phyloP scores from a whole-genome alignment of 2,888 invertebrate species.

The Dasypogon diadema region DNA sequence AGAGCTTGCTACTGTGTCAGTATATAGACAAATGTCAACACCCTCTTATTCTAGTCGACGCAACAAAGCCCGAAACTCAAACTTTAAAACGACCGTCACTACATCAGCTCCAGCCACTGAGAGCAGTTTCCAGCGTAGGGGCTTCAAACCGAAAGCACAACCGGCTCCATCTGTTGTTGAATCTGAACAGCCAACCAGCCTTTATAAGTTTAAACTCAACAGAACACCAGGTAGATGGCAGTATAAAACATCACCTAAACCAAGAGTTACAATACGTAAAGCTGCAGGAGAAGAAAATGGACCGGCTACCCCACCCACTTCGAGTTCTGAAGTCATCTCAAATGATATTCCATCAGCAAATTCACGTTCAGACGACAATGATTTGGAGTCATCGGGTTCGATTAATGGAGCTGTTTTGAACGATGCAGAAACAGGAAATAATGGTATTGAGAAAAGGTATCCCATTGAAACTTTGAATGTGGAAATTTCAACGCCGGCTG shows the following conservation, averaged over 20 bases:
- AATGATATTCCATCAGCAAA: conserved; percentile 69
- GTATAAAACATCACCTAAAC: conserved; percentile 90
- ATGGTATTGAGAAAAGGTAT: conserved; percentile 73
- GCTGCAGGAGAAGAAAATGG: conserved; percentile 70
- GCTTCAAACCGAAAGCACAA: conserved; percentile 78
- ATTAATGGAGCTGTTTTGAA: conserved; percentile 73
- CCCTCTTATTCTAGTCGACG: conserved; percentile 71
- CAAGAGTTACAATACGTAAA: conserved; percentile 84
- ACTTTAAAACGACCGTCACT: conserved; percentile 59
- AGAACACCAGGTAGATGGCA: conserved; percentile 89
- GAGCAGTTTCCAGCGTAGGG: conserved; percentile 70
- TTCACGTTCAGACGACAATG: conserved; percentile 73
- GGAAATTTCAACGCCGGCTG: conserved; percentile 88
- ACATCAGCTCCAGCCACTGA: conserved; percentile 58
- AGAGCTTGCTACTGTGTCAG: conserved; percentile 77
- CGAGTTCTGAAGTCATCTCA: conserved; percentile 56
- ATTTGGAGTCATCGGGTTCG: conserved; percentile 81
- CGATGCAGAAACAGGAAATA: conserved; percentile 73
- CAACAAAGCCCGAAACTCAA: conserved; percentile 66
- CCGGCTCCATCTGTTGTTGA: conserved; percentile 72
- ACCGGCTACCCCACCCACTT: conserved; percentile 60
- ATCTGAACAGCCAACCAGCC: conserved; percentile 72
- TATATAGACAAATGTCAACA: conserved; percentile 72
- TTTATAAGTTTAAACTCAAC: conserved; percentile 86
- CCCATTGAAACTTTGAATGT: conserved; percentile 87